Conservation (phyloP, 2,113 vertebrate genomes). For the Trogon melanurus region DNA sequence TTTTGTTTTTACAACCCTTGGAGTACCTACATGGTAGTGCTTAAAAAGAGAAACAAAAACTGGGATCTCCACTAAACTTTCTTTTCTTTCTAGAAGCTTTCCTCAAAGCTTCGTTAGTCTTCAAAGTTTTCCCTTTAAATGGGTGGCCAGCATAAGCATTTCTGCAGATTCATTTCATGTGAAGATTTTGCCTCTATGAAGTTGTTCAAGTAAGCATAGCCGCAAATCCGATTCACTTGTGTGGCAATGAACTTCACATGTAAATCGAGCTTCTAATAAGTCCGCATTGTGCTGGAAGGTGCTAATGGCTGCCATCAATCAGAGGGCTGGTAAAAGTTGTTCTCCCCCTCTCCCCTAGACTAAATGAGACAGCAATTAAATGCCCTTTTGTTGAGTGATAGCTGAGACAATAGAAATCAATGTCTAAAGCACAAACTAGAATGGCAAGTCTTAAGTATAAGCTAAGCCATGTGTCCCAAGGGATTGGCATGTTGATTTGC, state of each 20-base stretch:
- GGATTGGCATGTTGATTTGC: constrained; percentile 67
- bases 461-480: constrained; percentile 46
- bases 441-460: constrained; percentile 61
- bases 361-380: constrained; percentile 72
- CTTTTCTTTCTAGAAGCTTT: background rate
- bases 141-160: background rate
- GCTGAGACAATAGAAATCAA: constrained; percentile 70
- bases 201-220: constrained; percentile 8
- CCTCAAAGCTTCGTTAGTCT: background rate
- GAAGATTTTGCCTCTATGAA: background rate
- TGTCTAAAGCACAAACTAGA: constrained; percentile 58
- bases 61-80: background rate
- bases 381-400: constrained; percentile 62
- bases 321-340: constrained; percentile 60
- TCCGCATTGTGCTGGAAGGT: constrained; percentile 34
- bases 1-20: background rate
- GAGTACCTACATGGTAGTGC: background rate
- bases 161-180: background rate
- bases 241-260: constrained; percentile 55
- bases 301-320: constrained; percentile 68
- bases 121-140: background rate
- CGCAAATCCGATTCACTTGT: constrained; percentile 17
- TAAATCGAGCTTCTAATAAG: constrained; percentile 51
- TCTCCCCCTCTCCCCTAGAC: constrained; percentile 26
- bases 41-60: background rate